Conservation (phyloP, 2,113 vertebrate species). For the Corythaixoides concolor region DNA sequence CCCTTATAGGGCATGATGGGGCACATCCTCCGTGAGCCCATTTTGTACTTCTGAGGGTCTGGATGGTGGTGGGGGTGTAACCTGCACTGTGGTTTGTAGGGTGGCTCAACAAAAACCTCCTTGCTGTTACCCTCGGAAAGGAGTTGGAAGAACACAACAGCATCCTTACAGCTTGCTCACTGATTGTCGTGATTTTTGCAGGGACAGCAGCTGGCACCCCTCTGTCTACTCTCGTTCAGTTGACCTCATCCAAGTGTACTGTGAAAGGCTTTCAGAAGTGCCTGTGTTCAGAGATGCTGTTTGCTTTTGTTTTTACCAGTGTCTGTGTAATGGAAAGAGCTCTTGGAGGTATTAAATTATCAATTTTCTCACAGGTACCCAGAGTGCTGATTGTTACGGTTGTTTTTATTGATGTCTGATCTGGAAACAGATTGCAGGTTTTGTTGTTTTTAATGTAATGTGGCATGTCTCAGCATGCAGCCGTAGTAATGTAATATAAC, state of each 20-base stretch:
- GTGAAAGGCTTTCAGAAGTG: background rate
- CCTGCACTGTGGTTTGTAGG: background rate
- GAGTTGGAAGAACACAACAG: background rate
- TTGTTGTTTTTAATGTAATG: conserved; percentile 9
- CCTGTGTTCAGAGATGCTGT: rapidly evolving
- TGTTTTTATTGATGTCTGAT: conserved; percentile 29
- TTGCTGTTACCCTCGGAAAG: background rate
- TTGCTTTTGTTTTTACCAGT: background rate
- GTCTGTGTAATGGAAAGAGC: background rate
- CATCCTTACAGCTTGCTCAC: background rate
- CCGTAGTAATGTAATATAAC: background rate
- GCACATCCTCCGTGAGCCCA: no score
- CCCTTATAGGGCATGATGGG: rapidly evolving
- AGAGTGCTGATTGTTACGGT: background rate
- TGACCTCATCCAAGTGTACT: rapidly evolving
- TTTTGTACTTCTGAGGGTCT: background rate
- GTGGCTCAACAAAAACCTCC: background rate
- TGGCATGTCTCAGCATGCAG: background rate
- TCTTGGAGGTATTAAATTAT: background rate
- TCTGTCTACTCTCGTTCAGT: background rate
- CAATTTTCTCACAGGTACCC: background rate
- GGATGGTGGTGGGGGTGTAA: background rate
- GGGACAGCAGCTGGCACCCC: background rate
- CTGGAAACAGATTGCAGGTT: background rate
- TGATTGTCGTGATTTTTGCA: background rate